These are phyloP conservation scores for Agrotis clavis DNA, from an alignment of 2,888 invertebrate genomes.

Conservation along the genomic window DNA sequence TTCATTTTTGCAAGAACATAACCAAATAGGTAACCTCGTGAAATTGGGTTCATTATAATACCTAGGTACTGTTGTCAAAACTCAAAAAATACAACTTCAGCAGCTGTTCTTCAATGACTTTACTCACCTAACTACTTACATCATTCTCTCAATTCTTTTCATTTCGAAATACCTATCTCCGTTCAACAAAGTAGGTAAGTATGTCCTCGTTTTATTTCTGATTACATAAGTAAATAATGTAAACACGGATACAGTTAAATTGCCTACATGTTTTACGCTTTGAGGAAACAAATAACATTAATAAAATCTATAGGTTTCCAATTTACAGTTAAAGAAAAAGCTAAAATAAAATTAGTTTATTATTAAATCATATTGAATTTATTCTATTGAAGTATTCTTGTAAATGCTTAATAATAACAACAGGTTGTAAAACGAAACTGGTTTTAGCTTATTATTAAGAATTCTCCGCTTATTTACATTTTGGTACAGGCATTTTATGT, in stretches of 20 bases:
- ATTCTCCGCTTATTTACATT: conserved; percentile 16
- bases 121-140: conserved; percentile 10
- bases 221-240: conserved; percentile 55
- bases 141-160: conserved; percentile 31
- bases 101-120: no score
- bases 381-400: background rate
- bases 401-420: conserved; percentile 5
- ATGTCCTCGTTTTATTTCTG: conserved; percentile 57
- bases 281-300: conserved; percentile 45
- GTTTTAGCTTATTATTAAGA: conserved; percentile 25
- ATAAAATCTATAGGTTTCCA: background rate
- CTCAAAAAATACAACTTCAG: background rate
- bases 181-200: conserved; percentile 52
- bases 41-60: background rate
- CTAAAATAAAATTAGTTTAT: background rate
- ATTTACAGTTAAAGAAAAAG: background rate
- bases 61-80: background rate
- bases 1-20: background rate
- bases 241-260: conserved; percentile 26
- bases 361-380: conserved; percentile 6
- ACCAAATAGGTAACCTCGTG: no score
- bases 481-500: background rate
- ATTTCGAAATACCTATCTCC: conserved; percentile 40
- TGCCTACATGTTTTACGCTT: conserved; percentile 28
- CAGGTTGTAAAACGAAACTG: conserved; percentile 26